Evolutionary conservation across 2,113 vertebrate species (phyloP).

Genomic region (Sturnira hondurensis): DNA sequence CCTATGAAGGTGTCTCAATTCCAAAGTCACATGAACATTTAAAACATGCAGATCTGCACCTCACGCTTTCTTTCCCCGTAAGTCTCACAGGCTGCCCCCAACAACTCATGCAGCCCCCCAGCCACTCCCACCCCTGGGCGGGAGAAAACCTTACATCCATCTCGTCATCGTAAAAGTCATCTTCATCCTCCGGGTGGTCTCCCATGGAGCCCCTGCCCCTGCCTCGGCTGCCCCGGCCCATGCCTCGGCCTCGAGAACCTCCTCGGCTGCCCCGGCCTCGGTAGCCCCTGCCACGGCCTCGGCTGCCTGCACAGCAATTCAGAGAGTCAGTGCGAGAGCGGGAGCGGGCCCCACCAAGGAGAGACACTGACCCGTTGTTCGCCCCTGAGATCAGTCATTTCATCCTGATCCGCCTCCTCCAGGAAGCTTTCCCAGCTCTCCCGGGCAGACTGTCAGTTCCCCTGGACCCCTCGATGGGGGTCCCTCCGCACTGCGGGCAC

Average conservation of each 20-base stretch:
- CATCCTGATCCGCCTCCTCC: neutral
- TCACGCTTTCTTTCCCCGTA: neutral
- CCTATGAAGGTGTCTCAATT: neutral
- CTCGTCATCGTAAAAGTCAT: constrained; percentile 82
- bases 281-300: constrained; percentile 86
- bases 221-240: constrained; percentile 81
- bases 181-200: constrained; percentile 85
- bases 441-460: neutral
- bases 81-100: accelerated
- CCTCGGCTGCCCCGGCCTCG: constrained; percentile 89
- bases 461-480: neutral
- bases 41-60: neutral
- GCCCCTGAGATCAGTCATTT: neutral
- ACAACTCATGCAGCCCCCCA: accelerated
- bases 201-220: constrained; percentile 82
- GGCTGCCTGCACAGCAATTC: constrained; percentile 79
- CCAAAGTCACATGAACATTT: neutral
- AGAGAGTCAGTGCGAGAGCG: neutral
- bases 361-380: neutral
- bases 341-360: neutral
- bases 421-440: neutral
- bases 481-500: neutral
- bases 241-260: constrained; percentile 82
- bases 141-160: constrained; percentile 76
- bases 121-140: accelerated